phyloP scores from a whole-genome alignment of 2,888 invertebrate genomes.

The Pandemis corylana region DNA sequence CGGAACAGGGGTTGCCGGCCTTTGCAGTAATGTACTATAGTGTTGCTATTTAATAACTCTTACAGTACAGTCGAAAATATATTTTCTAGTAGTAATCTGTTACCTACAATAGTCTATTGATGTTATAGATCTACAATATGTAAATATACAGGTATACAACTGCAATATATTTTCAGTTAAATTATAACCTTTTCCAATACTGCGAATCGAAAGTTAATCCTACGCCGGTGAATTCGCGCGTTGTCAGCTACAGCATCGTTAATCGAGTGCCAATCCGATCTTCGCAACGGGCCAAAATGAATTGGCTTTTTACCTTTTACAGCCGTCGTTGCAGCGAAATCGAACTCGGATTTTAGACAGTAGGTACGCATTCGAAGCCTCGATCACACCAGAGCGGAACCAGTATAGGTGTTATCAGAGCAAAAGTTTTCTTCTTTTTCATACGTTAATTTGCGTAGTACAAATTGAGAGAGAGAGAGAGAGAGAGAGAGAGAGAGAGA shows the following conservation, averaged over 20 bases:
- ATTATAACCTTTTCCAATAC: not conserved
- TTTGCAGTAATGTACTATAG: too few relatives aligned
- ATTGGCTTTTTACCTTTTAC: conserved; percentile 17
- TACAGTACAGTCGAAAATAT: too few relatives aligned
- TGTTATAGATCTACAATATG: too few relatives aligned
- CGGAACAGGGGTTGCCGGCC: too few relatives aligned
- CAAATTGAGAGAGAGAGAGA: too few relatives aligned
- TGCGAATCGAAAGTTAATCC: conserved; percentile 5
- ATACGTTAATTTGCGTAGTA: not conserved
- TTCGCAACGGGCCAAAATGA: conserved; percentile 1
- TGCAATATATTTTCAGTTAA: not conserved
- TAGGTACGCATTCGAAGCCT: not conserved
- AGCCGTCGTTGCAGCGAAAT: conserved; percentile 1
- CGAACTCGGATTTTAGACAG: not conserved
- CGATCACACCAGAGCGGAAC: not conserved
- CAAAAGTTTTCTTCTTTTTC: not conserved
- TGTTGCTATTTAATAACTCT: too few relatives aligned
- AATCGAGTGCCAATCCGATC: conserved; percentile 28
- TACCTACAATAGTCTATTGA: too few relatives aligned
- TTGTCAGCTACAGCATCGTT: conserved; percentile 23
- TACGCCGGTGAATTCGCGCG: not conserved
- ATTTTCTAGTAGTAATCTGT: too few relatives aligned
- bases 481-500: too few relatives aligned
- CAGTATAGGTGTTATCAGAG: not conserved
- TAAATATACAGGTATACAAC: too few relatives aligned